phyloP scores from a whole-genome alignment of 2,888 invertebrate genomes.

The Epiblema foenella region DNA sequence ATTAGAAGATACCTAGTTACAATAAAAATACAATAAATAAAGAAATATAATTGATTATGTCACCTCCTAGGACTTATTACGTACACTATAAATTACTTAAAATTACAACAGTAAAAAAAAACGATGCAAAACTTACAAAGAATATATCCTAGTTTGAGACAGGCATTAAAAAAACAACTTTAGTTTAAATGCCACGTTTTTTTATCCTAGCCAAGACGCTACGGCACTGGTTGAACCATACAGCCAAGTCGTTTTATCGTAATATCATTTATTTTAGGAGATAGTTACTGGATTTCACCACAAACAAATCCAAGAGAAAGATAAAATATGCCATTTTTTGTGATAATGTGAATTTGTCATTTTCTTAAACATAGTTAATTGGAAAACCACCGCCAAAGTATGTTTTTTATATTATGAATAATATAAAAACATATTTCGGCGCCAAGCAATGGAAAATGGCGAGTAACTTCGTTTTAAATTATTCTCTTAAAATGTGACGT shows the following conservation, averaged over 20 bases:
- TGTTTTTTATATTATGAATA: too few species aligned
- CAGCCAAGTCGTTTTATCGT: conserved; percentile 49
- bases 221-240: conserved; percentile 50
- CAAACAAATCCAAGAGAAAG: conserved; percentile 25
- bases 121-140: conserved; percentile 26
- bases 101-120: conserved; percentile 47
- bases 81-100: conserved; percentile 47
- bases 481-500: too few species aligned
- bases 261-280: conserved; percentile 13
- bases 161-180: conserved; percentile 19
- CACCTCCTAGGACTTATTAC: conserved; percentile 65
- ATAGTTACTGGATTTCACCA: conserved; percentile 24
- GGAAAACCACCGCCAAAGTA: too few species aligned
- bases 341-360: too few species aligned
- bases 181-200: conserved; percentile 29
- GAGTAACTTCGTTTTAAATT: too few species aligned
- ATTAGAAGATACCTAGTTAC: not conserved
- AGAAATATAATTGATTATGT: conserved; percentile 50
- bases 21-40: not conserved
- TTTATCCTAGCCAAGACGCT: conserved; percentile 53
- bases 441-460: too few species aligned
- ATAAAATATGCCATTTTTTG: too few species aligned
- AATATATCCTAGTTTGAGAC: conserved; percentile 1
- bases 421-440: too few species aligned
- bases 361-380: too few species aligned